Conservation (phyloP, 2,888 invertebrate genomes). For the Tiphia femorata region DNA sequence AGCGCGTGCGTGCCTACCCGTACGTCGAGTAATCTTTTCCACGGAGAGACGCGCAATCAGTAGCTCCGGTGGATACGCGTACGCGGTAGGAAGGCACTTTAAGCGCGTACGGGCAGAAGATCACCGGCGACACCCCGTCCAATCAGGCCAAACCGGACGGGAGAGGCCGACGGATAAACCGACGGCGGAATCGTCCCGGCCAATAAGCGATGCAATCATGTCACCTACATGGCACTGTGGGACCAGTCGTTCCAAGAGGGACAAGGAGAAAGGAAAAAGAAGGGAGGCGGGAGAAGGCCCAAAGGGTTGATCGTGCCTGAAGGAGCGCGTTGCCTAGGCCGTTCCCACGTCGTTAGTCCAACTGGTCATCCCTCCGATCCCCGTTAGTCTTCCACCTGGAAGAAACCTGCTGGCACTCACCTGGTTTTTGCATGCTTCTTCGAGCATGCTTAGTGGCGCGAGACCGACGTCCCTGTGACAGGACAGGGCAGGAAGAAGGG, state of each 20-base stretch:
- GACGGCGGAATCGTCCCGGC: conserved; percentile 39
- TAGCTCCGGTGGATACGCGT: no score
- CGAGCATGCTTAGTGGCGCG: no score
- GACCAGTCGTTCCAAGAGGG: background rate
- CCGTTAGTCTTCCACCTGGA: conserved; percentile 19
- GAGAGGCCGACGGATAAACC: conserved; percentile 9
- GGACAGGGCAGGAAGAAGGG: no score
- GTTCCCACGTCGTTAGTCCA: conserved; percentile 50
- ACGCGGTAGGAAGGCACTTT: background rate
- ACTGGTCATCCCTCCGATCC: conserved; percentile 33
- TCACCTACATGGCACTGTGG: conserved; percentile 32
- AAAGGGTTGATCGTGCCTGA: conserved; percentile 7
- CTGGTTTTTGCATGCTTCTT: conserved; percentile 38
- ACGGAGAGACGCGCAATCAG: no score
- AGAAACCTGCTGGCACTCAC: conserved; percentile 11
- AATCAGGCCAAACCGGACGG: conserved; percentile 34
- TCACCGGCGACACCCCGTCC: conserved; percentile 20
- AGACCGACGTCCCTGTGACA: no score
- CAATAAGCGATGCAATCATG: conserved; percentile 52
- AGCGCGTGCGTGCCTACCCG: no score
- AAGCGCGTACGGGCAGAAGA: background rate
- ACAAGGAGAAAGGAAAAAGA: conserved; percentile 14
- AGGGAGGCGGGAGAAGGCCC: conserved; percentile 12
- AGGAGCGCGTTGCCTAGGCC: conserved; percentile 31
- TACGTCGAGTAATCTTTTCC: no score